A percentile compares a stretch with the other conserved stretches of the same genome.
These are phyloP conservation scores for Nyctereutes procyonoides DNA, from an alignment of 2,113 vertebrate genomes.

Conservation along the genomic window DNA sequence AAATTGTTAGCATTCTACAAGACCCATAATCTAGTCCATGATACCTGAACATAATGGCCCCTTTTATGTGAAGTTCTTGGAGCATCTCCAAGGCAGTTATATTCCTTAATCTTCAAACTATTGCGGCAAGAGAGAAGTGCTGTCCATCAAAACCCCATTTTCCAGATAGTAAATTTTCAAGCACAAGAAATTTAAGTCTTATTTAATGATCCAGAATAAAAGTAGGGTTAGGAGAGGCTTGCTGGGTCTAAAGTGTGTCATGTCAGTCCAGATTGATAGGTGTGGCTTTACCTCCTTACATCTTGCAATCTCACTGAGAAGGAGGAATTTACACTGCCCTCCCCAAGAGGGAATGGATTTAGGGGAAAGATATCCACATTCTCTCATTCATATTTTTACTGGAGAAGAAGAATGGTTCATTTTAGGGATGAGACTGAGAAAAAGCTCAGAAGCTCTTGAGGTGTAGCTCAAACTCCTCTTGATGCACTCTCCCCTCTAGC, in stretches of 20 bases:
- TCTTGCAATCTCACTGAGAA: not conserved
- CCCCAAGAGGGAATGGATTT: not conserved
- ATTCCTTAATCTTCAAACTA: slow-evolving; percentile 50
- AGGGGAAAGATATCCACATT: not conserved
- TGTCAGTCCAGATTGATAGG: not conserved
- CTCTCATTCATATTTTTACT: not conserved
- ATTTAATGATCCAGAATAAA: slow-evolving; percentile 56
- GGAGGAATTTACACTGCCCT: rapidly evolving
- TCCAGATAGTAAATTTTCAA: slow-evolving; percentile 68
- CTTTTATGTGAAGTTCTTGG: slow-evolving; percentile 54
- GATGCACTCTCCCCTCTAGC: not conserved
- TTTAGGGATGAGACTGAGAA: not conserved
- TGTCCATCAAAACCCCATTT: slow-evolving; percentile 60
- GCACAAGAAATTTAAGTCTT: slow-evolving; percentile 43
- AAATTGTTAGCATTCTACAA: slow-evolving; percentile 11
- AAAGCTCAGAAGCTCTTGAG: not conserved
- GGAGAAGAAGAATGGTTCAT: not conserved
- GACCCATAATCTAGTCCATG: slow-evolving; percentile 33
- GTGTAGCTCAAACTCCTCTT: not conserved
- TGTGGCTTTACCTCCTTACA: not conserved
- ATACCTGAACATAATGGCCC: slow-evolving; percentile 14
- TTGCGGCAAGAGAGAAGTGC: not conserved
- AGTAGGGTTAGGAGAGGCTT: not conserved
- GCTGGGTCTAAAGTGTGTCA: not conserved
- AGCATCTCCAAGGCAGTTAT: slow-evolving; percentile 47